Base-by-base conservation (phyloP, 2,113 vertebrate species). In the Cheirogaleus medius region DNA sequence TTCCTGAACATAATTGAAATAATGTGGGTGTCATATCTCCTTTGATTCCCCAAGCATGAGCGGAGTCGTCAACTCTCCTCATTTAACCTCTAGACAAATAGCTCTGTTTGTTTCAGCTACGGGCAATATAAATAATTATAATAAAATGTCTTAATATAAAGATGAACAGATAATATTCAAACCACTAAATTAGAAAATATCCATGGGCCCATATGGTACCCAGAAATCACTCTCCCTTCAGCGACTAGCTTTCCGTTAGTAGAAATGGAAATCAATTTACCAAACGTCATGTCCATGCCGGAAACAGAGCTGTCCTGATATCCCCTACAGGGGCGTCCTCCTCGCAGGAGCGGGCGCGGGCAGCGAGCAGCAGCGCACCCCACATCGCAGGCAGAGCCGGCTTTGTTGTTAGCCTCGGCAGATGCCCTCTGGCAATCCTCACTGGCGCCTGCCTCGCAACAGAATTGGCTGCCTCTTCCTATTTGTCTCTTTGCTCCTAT, bases 191-290 rank as follows among this genome's bases (percentile, higher is more conserved):
- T 94, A 98, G 96, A 98, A 98, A 98, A 97, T 96, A 98, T 95
- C 97, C 93, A 87, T 94, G 83, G 94, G 94, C 21, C 97, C 97
- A 97, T 97, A 98, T 98, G 98, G 94, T 80, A 94, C 73, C 85
- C 49, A 96, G 96, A 98, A 98, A 98, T 98, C 97, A 97, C 69
- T 95, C 94, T 97, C 92, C 90, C 90, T 97, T 98, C 98, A 98
- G 90, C 29, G 32, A 97, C 93, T 94, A 90, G 90, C 63, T 98
- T 97, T 98, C 87, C 0, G 3, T 96, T 97, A 96, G 77, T 88
- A 87, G 98, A 98, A 98, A 97, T 44, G 97, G 88, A 95, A 98
- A 97, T 97, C 96, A 97, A 89, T 98, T 98, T 97, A 90, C 77
- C 96, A 83, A 91, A 60, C 80, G 78, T 97, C 89, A 87, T 23